Percentiles rank a stretch among this genome's conserved stretches.
Conservation (phyloP, 2,797 vertebrate genomes). For the Lateolabrax maculatus region DNA sequence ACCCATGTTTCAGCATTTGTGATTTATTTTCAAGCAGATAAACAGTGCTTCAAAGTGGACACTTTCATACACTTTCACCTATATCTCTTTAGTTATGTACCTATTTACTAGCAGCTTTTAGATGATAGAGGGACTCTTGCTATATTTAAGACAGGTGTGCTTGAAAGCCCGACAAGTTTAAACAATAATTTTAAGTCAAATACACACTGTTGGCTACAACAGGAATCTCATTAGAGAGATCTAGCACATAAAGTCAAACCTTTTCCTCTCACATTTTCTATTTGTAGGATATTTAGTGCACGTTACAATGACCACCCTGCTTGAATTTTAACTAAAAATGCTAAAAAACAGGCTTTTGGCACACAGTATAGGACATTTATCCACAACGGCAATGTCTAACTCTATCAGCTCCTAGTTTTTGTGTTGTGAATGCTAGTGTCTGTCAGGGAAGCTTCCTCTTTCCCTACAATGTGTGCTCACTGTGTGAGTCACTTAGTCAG, state of each 20-base stretch:
- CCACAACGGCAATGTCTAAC: too few species aligned
- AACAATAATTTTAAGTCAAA: neutral
- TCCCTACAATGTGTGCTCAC: slow-evolving; percentile 3
- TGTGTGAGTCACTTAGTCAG: slow-evolving; percentile 44
- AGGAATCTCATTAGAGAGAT: neutral
- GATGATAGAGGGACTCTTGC: neutral
- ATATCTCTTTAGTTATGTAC: neutral
- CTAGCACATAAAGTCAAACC: neutral
- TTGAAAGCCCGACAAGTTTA: neutral
- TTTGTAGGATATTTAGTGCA: neutral
- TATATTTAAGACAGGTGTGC: neutral
- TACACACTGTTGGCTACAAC: neutral
- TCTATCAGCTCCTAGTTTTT: neutral
- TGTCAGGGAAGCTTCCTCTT: slow-evolving; percentile 18
- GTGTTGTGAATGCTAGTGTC: neutral
- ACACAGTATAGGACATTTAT: neutral
- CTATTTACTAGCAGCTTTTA: neutral
- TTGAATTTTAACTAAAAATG: neutral
- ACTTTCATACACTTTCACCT: neutral
- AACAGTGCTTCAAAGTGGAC: neutral
- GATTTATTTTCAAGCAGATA: neutral
- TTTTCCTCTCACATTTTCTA: neutral
- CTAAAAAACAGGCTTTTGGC: neutral
- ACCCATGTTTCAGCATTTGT: neutral
- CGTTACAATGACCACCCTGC: neutral